phyloP scores from a whole-genome alignment of 2,113 vertebrate genomes.

The Myanophis thanlyinensis region DNA sequence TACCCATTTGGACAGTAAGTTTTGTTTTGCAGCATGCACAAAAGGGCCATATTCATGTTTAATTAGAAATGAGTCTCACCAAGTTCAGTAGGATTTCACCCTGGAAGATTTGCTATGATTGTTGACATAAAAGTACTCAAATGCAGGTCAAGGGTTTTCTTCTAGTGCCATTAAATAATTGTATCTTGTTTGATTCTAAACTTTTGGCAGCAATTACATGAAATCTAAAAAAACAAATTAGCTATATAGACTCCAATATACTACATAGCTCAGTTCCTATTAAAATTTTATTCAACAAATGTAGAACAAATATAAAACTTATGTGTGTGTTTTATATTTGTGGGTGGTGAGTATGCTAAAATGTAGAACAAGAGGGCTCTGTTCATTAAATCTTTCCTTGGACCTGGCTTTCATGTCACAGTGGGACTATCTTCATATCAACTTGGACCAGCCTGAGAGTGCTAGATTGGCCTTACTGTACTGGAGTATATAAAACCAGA shows the following conservation, averaged over 20 bases:
- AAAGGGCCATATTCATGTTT: neutral
- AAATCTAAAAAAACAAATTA: neutral
- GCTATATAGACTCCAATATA: neutral
- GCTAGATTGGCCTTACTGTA: no score
- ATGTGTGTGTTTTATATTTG: no score
- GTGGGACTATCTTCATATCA: neutral
- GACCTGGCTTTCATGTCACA: neutral
- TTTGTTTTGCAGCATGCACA: neutral
- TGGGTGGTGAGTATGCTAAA: neutral
- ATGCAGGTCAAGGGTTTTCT: neutral
- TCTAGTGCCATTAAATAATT: neutral
- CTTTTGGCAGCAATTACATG: neutral
- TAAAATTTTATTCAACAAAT: neutral
- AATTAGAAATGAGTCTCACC: neutral
- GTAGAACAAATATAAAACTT: no score
- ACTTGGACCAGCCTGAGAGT: neutral
- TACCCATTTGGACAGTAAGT: neutral
- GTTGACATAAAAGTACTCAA: neutral
- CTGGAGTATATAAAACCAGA: no score
- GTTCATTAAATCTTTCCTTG: neutral
- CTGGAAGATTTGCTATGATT: neutral
- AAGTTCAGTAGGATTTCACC: neutral
- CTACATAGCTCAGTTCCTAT: neutral
- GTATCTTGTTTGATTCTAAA: neutral
- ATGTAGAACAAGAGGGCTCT: neutral